Evolutionary conservation across 1,140 invertebrate species (phyloP).

Genomic region (Camponotus pennsylvanicus): DNA sequence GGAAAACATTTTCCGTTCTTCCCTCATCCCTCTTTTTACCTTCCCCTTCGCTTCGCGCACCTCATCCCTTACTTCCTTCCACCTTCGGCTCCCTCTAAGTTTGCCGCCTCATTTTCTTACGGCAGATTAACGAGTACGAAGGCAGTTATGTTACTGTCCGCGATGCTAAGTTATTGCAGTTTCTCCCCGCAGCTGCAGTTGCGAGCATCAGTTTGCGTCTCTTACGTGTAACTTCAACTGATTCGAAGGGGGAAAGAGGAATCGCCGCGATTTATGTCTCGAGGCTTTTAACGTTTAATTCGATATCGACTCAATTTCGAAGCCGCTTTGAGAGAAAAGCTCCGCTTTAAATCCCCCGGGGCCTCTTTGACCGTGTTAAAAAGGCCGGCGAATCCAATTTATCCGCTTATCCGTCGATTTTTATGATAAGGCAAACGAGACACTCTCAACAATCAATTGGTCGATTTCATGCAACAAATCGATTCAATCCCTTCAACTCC

Average conservation of each 20-base stretch:
- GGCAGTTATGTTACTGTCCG: conserved; percentile 54
- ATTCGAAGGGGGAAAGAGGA: not conserved
- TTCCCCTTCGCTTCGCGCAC: too few species aligned
- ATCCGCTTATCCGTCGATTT: not conserved
- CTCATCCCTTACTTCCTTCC: too few species aligned
- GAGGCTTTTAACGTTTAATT: conserved; percentile 34
- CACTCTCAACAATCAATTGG: not conserved
- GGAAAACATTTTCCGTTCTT: conserved; percentile 47
- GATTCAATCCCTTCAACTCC: not conserved
- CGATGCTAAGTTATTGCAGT: conserved; percentile 50
- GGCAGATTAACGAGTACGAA: conserved; percentile 44
- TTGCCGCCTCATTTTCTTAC: conserved; percentile 30
- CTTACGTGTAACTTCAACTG: not conserved
- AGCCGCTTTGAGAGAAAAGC: not conserved
- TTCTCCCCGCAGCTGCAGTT: conserved; percentile 3
- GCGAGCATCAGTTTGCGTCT: not conserved
- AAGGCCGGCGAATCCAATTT: conserved; percentile 38
- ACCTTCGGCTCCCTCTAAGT: not conserved
- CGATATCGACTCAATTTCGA: conserved; percentile 9
- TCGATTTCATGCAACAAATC: conserved; percentile 35
- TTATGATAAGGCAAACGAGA: not conserved
- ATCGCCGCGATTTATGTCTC: not conserved
- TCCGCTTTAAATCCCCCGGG: not conserved
- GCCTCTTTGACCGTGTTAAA: conserved; percentile 18
- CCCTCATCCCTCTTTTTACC: not conserved